These are phyloP conservation scores for Dermolepida albohirtum DNA, from an alignment of 2,888 invertebrate species.

Conservation along the genomic window DNA sequence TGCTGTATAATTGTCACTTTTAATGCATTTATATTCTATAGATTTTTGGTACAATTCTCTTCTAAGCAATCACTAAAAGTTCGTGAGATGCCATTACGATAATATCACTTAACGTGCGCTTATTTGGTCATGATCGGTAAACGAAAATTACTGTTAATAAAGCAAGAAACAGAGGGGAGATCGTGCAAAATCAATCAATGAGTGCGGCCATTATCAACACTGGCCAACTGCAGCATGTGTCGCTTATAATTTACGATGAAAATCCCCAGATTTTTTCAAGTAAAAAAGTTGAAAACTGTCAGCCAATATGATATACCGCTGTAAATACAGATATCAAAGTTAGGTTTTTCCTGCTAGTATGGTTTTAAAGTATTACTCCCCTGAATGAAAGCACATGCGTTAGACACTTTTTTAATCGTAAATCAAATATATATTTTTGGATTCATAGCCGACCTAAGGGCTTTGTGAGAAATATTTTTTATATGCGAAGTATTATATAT, in stretches of 20 bases:
- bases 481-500: too few species aligned
- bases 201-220: slow-evolving; percentile 30
- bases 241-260: slow-evolving; percentile 16
- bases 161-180: not conserved
- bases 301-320: slow-evolving; percentile 9
- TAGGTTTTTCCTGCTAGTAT: too few species aligned
- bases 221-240: slow-evolving; percentile 21
- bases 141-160: not conserved
- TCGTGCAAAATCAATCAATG: slow-evolving; percentile 25
- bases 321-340: slow-evolving; percentile 5
- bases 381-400: too few species aligned
- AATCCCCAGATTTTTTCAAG: slow-evolving; percentile 22
- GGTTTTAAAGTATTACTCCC: too few species aligned
- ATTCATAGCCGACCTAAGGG: too few species aligned
- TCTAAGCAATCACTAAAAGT: too few species aligned
- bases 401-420: too few species aligned
- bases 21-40: too few species aligned
- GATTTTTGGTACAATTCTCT: too few species aligned
- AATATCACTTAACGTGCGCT: not conserved
- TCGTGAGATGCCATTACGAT: not conserved
- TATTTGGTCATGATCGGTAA: not conserved
- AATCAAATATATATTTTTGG: too few species aligned
- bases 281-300: slow-evolving; percentile 32
- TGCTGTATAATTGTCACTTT: too few species aligned
- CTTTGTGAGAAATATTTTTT: too few species aligned